Conservation (phyloP, 2,888 invertebrate genomes). For the Phalangium opilio region DNA sequence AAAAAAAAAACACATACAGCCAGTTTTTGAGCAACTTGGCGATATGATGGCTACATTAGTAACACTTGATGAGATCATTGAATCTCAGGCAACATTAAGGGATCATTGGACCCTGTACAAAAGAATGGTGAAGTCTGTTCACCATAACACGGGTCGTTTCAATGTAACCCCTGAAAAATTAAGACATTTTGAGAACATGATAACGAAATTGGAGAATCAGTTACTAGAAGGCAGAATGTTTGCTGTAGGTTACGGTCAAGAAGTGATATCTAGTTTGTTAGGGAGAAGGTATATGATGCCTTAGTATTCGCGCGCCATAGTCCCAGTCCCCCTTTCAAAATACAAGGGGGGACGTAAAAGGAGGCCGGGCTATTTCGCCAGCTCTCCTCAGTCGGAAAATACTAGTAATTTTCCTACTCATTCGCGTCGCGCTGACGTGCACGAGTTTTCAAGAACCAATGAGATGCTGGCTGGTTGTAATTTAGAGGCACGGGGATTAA, state of each 20-base stretch:
- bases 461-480: too few species aligned
- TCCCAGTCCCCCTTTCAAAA: too few species aligned
- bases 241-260: slow-evolving; percentile 40
- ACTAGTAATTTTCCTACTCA: too few species aligned
- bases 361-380: too few species aligned
- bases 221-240: slow-evolving; percentile 53
- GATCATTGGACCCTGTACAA: slow-evolving; percentile 64
- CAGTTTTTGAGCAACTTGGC: slow-evolving; percentile 34
- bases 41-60: slow-evolving; percentile 36
- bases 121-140: slow-evolving; percentile 51
- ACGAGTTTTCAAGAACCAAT: too few species aligned
- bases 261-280: too few species aligned
- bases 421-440: too few species aligned
- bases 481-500: too few species aligned
- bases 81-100: slow-evolving; percentile 40
- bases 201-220: slow-evolving; percentile 50
- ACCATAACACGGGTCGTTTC: slow-evolving; percentile 46
- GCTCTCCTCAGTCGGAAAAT: too few species aligned
- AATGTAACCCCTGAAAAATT: slow-evolving; percentile 45
- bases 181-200: slow-evolving; percentile 49
- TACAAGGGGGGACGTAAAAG: too few species aligned
- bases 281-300: too few species aligned
- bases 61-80: slow-evolving; percentile 50
- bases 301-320: too few species aligned
- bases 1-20: slow-evolving; percentile 5